These are phyloP conservation scores for Polymixis lichenea DNA, from an alignment of 2,888 invertebrate species.

Conservation along the genomic window DNA sequence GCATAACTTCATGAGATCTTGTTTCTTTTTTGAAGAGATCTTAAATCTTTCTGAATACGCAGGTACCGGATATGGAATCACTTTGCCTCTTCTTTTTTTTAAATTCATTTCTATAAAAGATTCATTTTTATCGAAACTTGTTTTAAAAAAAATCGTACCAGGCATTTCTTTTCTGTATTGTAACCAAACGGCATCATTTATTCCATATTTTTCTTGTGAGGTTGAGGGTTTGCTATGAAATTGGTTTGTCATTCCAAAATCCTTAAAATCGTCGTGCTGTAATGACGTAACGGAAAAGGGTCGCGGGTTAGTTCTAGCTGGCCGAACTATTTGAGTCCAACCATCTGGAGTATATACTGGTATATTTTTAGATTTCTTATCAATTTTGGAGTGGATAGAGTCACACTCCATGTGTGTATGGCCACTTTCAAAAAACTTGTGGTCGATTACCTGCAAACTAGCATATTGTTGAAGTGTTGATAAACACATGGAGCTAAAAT, in stretches of 20 bases:
- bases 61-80: conserved; percentile 22
- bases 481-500: conserved; percentile 57
- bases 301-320: neutral
- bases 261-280: neutral
- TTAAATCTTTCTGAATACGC: conserved; percentile 12
- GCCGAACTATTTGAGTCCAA: too few relatives aligned
- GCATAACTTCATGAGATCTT: conserved; percentile 35
- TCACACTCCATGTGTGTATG: conserved; percentile 2
- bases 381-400: neutral
- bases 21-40: conserved; percentile 32
- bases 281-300: neutral
- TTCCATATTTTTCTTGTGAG: conserved; percentile 9
- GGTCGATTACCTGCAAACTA: neutral
- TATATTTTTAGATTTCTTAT: too few relatives aligned
- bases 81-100: conserved; percentile 36
- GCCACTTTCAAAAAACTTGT: conserved; percentile 7
- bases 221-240: conserved; percentile 5
- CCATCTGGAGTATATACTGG: too few relatives aligned
- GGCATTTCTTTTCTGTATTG: conserved; percentile 24
- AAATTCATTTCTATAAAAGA: conserved; percentile 29
- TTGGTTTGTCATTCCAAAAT: neutral
- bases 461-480: neutral
- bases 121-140: conserved; percentile 33
- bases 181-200: conserved; percentile 38
- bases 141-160: conserved; percentile 27